These are phyloP conservation scores for Aphelinus certus DNA, from an alignment of 1,140 invertebrate species.

Conservation along the genomic window DNA sequence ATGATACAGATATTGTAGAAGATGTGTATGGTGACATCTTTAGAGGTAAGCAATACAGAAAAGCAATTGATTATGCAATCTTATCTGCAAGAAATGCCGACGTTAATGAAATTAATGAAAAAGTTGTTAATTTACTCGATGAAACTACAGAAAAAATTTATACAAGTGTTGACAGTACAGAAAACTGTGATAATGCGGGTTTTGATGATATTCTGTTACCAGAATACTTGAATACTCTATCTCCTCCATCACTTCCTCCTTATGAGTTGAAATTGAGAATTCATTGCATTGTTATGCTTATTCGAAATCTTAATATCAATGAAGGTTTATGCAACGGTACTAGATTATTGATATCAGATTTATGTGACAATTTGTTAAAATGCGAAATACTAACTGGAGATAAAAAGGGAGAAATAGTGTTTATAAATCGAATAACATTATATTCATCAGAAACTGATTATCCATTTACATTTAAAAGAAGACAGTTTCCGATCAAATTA, in stretches of 20 bases:
- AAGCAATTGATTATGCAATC: constrained; percentile 16
- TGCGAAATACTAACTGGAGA: constrained; percentile 7
- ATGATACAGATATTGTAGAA: constrained; percentile 2
- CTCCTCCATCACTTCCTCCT: constrained; percentile 5
- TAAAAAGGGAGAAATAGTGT: constrained; percentile 17
- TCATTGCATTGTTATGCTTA: constrained; percentile 8
- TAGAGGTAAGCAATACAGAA: too few species aligned
- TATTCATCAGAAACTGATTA: constrained; percentile 9
- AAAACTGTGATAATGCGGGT: constrained; percentile 6
- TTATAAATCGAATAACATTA: constrained; percentile 2
- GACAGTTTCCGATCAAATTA: constrained; percentile 33
- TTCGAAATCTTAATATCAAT: constrained; percentile 6
- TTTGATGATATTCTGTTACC: background rate
- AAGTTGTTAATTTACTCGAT: constrained; percentile 29
- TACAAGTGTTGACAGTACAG: constrained; percentile 28
- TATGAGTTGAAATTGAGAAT: constrained; percentile 3
- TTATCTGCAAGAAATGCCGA: constrained; percentile 11
- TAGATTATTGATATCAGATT: background rate
- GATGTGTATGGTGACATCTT: constrained; percentile 7
- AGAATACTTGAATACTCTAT: constrained; percentile 1
- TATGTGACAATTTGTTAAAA: background rate
- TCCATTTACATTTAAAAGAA: constrained; percentile 11
- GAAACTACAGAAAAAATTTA: constrained; percentile 31
- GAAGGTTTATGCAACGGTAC: constrained; percentile 15
- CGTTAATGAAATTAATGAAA: constrained; percentile 7